Conservation (phyloP, 2,113 vertebrate species). For the Corythaeola cristata region DNA sequence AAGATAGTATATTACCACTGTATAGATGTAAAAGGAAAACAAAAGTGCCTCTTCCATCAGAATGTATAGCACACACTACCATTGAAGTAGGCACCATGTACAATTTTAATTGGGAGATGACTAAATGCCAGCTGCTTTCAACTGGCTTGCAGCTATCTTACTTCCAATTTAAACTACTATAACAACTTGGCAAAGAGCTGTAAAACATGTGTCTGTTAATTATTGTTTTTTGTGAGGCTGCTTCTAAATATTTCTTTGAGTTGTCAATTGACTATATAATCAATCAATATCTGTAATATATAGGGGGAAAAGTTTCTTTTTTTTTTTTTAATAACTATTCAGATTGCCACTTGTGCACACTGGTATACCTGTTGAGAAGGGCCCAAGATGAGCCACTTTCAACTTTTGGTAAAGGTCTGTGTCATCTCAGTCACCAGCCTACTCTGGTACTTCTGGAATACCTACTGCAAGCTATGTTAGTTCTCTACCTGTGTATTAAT, state of each 20-base stretch:
- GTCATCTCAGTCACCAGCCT: neutral
- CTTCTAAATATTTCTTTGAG: neutral
- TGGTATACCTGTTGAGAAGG: neutral
- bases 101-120: neutral
- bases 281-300: neutral
- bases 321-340: neutral
- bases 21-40: neutral
- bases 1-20: neutral
- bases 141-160: neutral
- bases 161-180: neutral
- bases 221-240: neutral
- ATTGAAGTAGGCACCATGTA: neutral
- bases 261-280: neutral
- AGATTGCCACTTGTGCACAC: neutral
- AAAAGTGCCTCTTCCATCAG: neutral
- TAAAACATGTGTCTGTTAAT: neutral
- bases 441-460: neutral
- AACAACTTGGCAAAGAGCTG: neutral
- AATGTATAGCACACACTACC: neutral
- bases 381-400: neutral
- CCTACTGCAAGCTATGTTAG: neutral
- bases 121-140: neutral
- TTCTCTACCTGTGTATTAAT: neutral
- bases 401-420: neutral
- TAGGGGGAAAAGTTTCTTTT: neutral